Evolutionary conservation across 2,888 invertebrate genomes (phyloP).

Genomic region (Ctenicera cuprea): DNA sequence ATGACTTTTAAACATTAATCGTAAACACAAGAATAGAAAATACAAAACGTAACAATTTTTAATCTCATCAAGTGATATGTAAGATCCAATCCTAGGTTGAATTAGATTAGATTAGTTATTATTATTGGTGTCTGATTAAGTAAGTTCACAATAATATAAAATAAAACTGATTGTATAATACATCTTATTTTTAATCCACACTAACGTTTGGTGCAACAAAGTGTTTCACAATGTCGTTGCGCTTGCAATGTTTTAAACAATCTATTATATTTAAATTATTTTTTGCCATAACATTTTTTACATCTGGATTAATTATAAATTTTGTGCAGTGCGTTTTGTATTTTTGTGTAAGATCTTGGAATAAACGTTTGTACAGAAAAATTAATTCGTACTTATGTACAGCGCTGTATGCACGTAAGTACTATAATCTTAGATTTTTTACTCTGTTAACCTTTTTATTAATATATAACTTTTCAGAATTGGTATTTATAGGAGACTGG

Average conservation of each 20-base stretch:
- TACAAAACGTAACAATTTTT: no score
- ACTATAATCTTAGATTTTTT: conserved; percentile 39
- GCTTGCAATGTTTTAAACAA: conserved; percentile 75
- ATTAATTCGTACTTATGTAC: conserved; percentile 93
- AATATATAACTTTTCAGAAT: conserved; percentile 78
- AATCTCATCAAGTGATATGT: no score
- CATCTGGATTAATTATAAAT: conserved; percentile 90
- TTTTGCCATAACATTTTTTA: conserved; percentile 90
- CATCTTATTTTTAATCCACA: no score
- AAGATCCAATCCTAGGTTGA: neutral
- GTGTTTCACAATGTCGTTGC: conserved; percentile 12
- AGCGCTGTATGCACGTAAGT: conserved; percentile 94
- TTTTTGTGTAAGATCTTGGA: conserved; percentile 86
- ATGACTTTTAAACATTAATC: no score
- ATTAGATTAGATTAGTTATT: neutral
- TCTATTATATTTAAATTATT: conserved; percentile 84
- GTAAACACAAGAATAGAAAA: no score
- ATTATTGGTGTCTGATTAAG: neutral
- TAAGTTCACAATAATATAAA: neutral
- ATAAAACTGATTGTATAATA: no score
- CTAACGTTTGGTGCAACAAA: no score
- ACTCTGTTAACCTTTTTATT: neutral
- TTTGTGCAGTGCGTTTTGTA: conserved; percentile 87
- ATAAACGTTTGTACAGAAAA: conserved; percentile 87
- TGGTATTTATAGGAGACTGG: conserved; percentile 95